Base-by-base conservation (phyloP, 37 sponge, comb jelly and placozoan genomes). In the Diacarnus erythraeanus region DNA sequence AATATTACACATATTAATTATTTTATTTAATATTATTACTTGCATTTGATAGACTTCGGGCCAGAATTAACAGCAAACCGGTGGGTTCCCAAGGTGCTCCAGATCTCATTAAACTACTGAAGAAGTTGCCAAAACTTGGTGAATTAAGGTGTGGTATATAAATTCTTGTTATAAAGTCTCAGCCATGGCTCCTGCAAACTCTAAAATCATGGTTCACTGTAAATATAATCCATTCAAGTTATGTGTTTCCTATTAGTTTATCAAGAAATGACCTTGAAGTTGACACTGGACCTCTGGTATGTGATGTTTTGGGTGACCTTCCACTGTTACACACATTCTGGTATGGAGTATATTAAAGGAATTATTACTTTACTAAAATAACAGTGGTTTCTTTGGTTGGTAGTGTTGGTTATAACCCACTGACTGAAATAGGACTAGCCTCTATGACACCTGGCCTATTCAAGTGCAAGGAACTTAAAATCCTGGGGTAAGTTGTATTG, bases 81-180 rank as follows among this genome's bases (percentile, higher is more conserved):
- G 47, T 82, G 25, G 83, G 83, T n/a, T 3, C 72, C 12, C 51
- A 82, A 39, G 83, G 83, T n/a, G 83, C 65, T 15, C 35, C 27
- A 20, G 42, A 59, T 1, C 60, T 82, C 29, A 74, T 1, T 21
- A 64, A 72, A 34, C 25, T 82, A 25, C 66, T 82, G 20, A 21
- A 72, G 2, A 60, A 37, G 40, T 22, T 73, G 47, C 74, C 74
- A 39, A 72, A 82, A 10, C 75, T 82, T 25, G 54, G 27, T 3
- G 83, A 73, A 20, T 64, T 82, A n/a, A 82, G 83, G 83, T 82
- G n/a, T n/a, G n/a, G n/a, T n/a, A n/a, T n/a, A n/a, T n/a, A 47
- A 15, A 12, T 47, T 47, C 51, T 9, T 37, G n/a, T n/a, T n/a
- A n/a, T n/a, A n/a, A n/a, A n/a, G n/a, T n/a, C n/a, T n/a, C n/a